Conservation (phyloP, 2,797 vertebrate genomes). For the Enteromius paludinosus region DNA sequence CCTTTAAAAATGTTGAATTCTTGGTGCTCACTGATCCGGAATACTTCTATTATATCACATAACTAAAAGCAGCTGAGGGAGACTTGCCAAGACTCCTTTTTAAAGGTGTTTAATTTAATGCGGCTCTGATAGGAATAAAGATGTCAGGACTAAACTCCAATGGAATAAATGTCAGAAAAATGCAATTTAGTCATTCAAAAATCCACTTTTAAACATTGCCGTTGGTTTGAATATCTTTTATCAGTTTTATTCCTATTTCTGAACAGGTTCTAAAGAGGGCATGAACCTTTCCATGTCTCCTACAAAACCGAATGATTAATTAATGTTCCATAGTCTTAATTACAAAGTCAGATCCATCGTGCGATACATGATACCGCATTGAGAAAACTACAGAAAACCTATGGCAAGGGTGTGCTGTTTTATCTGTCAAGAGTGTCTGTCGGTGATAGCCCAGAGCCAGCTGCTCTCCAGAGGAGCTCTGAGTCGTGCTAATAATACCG, state of each 20-base stretch:
- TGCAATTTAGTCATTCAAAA: not conserved
- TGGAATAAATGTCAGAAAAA: not conserved
- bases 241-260: conserved; percentile 1
- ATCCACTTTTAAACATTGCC: not conserved
- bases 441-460: conserved; percentile 71
- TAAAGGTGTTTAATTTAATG: conserved; percentile 20
- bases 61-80: conserved; percentile 30
- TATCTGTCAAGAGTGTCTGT: conserved; percentile 77
- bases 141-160: not conserved
- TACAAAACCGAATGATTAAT: conserved; percentile 73
- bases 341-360: conserved; percentile 74
- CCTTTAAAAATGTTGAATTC: not conserved
- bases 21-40: conserved; percentile 10
- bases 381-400: conserved; percentile 76
- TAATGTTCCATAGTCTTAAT: conserved; percentile 75
- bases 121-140: not conserved
- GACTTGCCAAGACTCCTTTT: conserved; percentile 7
- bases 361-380: conserved; percentile 70
- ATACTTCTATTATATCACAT: conserved; percentile 7
- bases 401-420: conserved; percentile 73
- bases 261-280: not conserved
- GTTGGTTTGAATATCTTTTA: not conserved
- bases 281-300: conserved; percentile 68
- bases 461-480: conserved; percentile 64
- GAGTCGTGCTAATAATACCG: conserved; percentile 66